Evolutionary conservation across 2,797 vertebrate genomes (phyloP).

Genomic region (Perodicticus potto): DNA sequence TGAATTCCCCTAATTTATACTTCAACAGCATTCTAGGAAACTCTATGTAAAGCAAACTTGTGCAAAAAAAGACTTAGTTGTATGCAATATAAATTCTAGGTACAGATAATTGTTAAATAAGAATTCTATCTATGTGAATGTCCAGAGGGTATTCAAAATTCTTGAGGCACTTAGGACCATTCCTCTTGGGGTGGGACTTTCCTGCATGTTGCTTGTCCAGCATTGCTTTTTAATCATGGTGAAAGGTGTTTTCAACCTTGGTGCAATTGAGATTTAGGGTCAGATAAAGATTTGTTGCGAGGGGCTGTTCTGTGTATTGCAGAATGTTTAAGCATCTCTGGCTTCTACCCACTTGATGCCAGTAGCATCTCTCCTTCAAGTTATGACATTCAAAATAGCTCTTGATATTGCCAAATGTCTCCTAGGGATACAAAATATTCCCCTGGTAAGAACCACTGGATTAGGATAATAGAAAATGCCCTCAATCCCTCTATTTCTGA

Average conservation of each 20-base stretch:
- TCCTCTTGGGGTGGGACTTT: not conserved
- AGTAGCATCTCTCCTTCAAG: not conserved
- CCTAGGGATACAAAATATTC: not conserved
- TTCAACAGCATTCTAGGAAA: not conserved
- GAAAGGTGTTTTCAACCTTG: not conserved
- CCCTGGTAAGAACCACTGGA: not conserved
- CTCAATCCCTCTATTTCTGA: too few relatives aligned
- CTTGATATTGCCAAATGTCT: not conserved
- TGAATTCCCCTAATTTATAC: not conserved
- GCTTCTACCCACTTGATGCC: not conserved
- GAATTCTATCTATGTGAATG: not conserved
- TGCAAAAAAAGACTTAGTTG: not conserved
- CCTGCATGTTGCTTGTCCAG: too few relatives aligned
- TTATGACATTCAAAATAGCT: not conserved
- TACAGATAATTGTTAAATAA: not conserved
- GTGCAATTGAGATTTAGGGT: not conserved
- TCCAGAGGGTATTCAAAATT: not conserved
- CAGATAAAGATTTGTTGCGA: not conserved
- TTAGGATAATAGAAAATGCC: not conserved
- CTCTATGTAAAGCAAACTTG: not conserved
- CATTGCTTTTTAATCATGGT: not conserved
- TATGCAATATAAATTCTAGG: not conserved
- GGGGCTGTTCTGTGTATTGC: not conserved
- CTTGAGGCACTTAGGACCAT: not conserved
- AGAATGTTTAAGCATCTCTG: not conserved